Percentiles rank a stretch among this genome's conserved stretches.
Conservation (phyloP, 2,113 vertebrate species). For the Spermophilus dauricus region DNA sequence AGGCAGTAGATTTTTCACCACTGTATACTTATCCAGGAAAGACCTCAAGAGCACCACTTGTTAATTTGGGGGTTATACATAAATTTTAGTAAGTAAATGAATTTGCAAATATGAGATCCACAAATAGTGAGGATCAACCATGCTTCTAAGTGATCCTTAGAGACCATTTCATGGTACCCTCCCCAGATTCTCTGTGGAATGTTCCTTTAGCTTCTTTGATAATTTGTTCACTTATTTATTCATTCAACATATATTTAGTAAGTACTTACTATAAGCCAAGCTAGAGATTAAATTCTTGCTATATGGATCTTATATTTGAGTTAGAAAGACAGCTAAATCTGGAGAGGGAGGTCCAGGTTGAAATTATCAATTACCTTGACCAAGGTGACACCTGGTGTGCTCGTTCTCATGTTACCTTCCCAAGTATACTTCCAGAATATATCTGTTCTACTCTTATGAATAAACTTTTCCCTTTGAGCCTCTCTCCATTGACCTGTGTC, state of each 20-base stretch:
- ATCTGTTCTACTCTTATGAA: background rate
- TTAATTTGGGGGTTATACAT: conserved; percentile 24
- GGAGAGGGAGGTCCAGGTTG: background rate
- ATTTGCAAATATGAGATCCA: background rate
- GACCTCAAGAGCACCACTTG: background rate
- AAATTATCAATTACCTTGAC: conserved; percentile 34
- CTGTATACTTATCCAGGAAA: background rate
- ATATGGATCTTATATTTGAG: background rate
- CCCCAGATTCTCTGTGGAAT: background rate
- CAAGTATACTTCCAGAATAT: conserved; percentile 43
- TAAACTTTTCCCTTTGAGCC: conserved; percentile 28
- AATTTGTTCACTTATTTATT: background rate
- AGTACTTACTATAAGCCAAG: conserved; percentile 54
- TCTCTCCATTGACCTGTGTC: background rate
- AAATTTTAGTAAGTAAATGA: conserved; percentile 26
- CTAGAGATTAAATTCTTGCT: background rate
- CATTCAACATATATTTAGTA: conserved; percentile 48
- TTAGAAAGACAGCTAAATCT: conserved; percentile 19
- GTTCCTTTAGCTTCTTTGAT: conserved; percentile 2
- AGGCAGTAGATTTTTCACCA: background rate
- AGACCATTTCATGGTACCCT: background rate
- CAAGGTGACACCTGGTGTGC: background rate
- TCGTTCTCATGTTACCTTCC: background rate
- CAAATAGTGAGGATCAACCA: background rate
- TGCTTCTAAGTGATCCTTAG: conserved; percentile 27